Evolutionary conservation across 1,140 invertebrate species (phyloP).

Genomic region (Bombus impatiens): DNA sequence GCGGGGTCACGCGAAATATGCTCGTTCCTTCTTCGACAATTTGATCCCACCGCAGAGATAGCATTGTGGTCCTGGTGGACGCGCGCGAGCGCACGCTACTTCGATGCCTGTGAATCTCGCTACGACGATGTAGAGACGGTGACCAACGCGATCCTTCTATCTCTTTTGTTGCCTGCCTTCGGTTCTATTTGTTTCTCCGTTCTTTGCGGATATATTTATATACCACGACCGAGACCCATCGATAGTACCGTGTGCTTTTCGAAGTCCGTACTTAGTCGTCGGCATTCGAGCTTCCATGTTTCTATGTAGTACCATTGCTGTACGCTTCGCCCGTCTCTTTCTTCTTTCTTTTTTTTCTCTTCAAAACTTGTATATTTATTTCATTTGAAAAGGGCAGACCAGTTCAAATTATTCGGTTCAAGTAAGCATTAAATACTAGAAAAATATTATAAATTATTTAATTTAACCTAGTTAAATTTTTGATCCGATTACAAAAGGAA

Average conservation of each 20-base stretch:
- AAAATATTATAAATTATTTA: no score
- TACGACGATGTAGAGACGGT: conserved; percentile 22
- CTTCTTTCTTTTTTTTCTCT: neutral
- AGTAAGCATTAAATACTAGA: no score
- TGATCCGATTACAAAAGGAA: no score
- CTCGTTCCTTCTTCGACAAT: conserved; percentile 80
- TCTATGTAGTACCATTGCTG: conserved; percentile 37
- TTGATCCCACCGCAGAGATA: conserved; percentile 79
- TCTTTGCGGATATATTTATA: conserved; percentile 63
- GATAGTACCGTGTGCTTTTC: conserved; percentile 60
- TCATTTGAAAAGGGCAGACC: no score
- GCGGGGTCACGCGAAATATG: conserved; percentile 79
- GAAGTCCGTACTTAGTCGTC: conserved; percentile 51
- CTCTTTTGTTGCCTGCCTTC: neutral
- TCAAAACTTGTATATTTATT: no score
- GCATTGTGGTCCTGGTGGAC: conserved; percentile 75
- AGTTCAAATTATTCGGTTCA: no score
- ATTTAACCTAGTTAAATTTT: no score
- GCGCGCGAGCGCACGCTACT: conserved; percentile 27
- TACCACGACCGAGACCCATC: conserved; percentile 52
- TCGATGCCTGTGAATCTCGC: conserved; percentile 11
- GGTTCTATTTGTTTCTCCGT: conserved; percentile 9
- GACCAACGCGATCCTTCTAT: conserved; percentile 34
- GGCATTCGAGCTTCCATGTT: conserved; percentile 63
- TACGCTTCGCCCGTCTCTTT: neutral